These are phyloP conservation scores for Tinamus guttatus DNA, from an alignment of 2,113 vertebrate genomes.

Conservation along the genomic window DNA sequence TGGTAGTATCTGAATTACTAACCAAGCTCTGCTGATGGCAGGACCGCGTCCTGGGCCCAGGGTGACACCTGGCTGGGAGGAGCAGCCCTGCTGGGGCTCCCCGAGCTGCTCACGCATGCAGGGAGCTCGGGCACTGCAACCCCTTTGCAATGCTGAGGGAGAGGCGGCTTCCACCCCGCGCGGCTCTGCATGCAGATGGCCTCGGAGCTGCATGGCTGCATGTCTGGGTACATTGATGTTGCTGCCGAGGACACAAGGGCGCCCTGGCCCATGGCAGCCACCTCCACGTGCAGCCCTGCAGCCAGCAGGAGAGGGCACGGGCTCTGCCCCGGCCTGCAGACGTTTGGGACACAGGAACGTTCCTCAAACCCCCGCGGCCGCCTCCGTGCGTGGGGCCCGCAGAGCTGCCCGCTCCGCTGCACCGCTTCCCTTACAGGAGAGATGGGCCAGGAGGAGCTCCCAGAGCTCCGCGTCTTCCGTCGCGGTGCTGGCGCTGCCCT, in stretches of 20 bases:
- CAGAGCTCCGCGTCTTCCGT: no score
- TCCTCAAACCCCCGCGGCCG: rapidly evolving
- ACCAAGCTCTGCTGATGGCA: background rate
- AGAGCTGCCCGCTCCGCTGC: no score
- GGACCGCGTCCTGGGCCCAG: background rate
- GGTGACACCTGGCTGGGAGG: background rate
- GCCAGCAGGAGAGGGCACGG: rapidly evolving
- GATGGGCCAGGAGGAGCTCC: background rate
- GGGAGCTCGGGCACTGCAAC: background rate
- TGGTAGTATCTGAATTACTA: background rate
- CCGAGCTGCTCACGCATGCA: background rate
- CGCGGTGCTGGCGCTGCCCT: background rate
- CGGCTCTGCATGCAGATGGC: background rate
- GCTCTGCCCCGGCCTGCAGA: background rate
- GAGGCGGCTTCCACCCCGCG: background rate
- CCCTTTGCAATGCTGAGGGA: background rate
- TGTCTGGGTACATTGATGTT: rapidly evolving
- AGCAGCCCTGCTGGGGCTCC: background rate
- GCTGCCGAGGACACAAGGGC: background rate
- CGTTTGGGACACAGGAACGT: background rate
- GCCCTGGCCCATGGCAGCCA: background rate
- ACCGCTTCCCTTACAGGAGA: background rate
- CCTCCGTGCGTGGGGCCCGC: rapidly evolving
- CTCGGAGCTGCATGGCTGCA: background rate
- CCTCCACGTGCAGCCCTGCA: rapidly evolving